Evolutionary conservation across 2,888 invertebrate genomes (phyloP), one percentile per base, ranked within the genome.

Genomic region (Neoscelio sp.): DNA sequence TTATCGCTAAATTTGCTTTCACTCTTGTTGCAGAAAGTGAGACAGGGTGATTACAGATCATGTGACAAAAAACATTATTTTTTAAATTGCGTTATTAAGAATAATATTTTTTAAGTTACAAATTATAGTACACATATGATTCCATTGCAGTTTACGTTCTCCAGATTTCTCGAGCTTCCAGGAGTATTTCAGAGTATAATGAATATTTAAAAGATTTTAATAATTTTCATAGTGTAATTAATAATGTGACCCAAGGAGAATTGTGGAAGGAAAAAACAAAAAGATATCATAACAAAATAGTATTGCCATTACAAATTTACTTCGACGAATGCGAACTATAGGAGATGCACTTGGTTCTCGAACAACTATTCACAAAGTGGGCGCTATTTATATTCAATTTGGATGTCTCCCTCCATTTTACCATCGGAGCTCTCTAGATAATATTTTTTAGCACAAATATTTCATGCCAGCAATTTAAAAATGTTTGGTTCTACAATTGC

Each of bases 291-390:
- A 17, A 12, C 1, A 8, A 30, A 46, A 33, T 62, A 26, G 20
- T 62, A 10, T 17, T 62, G 8, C 62, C 62, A 20, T 28, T 62
- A 13, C 30, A 46, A 46, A 7, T 62, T 7, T 62, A 62, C 23
- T 62, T 62, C 10, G 62, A 62, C 7, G 62, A 46, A 17, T 62
- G 46, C 13, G 46, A 46, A 20, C 12, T 62, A n/a, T n/a, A 13
- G 62, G 46, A 8, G 46, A 62, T 44, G 7, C 62, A 10, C 15
- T 62, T 2, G 46, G 62, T 3, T 46, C 62, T 12, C 26, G 12
- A 2, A 33, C 44, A 28, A 20, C 13, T 15, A 46, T 35, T 2
- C 46, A 46, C 18, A 46, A 62, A 35, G 13, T 46, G 8, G 62
- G 62, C 4, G 23, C 33, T 2, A 4, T 62, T 20, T 62, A 62